phyloP scores from a whole-genome alignment of 2,113 vertebrate species.

The Macaca fascicularis region T2T-MFA8v1.1 NC_088381.1:135168001-135168500 shows the following conservation, averaged over 20 bases:
- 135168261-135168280: constrained; percentile 27
- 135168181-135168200: background rate
- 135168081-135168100: too few relatives aligned
- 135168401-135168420: background rate
- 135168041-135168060: too few relatives aligned
- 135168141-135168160: too few relatives aligned
- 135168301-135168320: constrained; percentile 37
- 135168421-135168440: background rate
- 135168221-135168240: background rate
- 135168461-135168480: background rate
- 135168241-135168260: background rate
- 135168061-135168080: too few relatives aligned
- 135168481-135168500: background rate
- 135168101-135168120: too few relatives aligned
- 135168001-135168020: too few relatives aligned
- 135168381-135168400: background rate
- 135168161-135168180: too few relatives aligned
- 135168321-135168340: background rate
- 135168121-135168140: too few relatives aligned
- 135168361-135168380: background rate
- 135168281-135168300: background rate
- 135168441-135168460: background rate
- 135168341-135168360: background rate
- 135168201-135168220: background rate
- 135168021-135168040: too few relatives aligned